A percentile compares a stretch with the other conserved stretches of the same genome.
Evolutionary conservation across 2,113 vertebrate species (phyloP).

Genomic region (Dasyornis broadbenti): DNA sequence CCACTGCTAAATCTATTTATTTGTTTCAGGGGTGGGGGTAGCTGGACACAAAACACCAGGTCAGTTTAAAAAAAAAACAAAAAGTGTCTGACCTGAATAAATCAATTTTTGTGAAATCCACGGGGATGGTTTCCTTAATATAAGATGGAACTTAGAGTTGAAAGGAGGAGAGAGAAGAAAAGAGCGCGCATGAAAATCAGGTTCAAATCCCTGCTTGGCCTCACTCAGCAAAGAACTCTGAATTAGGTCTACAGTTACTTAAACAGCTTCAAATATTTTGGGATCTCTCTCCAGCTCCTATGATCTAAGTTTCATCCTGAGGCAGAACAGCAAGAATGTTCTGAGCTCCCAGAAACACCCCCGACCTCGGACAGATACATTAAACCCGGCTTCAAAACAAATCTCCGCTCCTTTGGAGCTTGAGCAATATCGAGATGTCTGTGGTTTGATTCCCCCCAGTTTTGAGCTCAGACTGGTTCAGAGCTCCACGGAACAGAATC

Average conservation of each 20-base stretch:
- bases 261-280: neutral
- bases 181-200: neutral
- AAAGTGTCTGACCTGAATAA: neutral
- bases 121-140: neutral
- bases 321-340: conserved; percentile 6
- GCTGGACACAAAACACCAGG: neutral
- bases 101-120: neutral
- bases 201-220: conserved; percentile 4
- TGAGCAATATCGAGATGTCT: neutral
- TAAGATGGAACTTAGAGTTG: neutral
- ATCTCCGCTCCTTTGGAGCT: neutral
- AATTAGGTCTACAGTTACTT: neutral
- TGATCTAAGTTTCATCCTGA: neutral
- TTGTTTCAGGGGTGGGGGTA: neutral
- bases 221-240: neutral
- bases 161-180: neutral
- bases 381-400: neutral
- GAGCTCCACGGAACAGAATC: neutral
- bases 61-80: neutral
- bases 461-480: neutral
- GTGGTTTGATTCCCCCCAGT: neutral
- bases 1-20: neutral
- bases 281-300: neutral
- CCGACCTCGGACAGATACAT: neutral
- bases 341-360: neutral